Base-by-base conservation (phyloP, 2,113 vertebrate species). In the Dicaeum eximium region DNA sequence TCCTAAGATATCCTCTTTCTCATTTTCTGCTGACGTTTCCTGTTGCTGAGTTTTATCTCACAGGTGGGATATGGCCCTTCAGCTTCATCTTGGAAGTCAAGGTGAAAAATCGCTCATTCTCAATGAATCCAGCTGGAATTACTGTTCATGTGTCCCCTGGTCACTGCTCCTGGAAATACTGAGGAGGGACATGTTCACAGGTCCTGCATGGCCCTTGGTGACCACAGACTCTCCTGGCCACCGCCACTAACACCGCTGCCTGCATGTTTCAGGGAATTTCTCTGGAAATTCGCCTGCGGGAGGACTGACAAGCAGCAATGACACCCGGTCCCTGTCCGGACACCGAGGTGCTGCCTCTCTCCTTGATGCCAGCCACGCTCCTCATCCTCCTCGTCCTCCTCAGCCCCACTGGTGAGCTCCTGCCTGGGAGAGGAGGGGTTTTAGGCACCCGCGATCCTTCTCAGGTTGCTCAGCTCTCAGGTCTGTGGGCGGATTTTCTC, bases 301-400 rank as follows among this genome's bases (percentile, higher is more conserved):
- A 85, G 69, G n/a, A 25, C 30, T 8, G 10, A 4, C 4, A 35
- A 2, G 53, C 96, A 62, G 97, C 95, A 21, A 98, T 98, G 97
- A 64, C 24, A 27, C 51, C 37, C 16, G 15, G 74, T 62, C 69
- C 45, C 69, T 77, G 51, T 20, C 72, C 1, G 0, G 48, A 54
- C 70, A 51, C 60, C 1, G 22, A 72, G 80, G 57, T 31, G 17
- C 53, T 89, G 28, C 57, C 80, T 40, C 51, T 92, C 45, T 38
- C 64, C 15, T 40, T 93, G 62, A 66, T 94, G 28, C 48, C 96
- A 60, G 64, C 92, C 19, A 33, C 11, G 0, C 67, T 98, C 37
- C 56, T 98, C 28, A 33, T 98, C 62, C 87, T 97, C 53, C 56
- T 97, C 50, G 20, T 97, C 57, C 57, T 97, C 77, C 72, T 97